These are phyloP conservation scores for Hylaeus anthracinus DNA, from an alignment of 1,140 invertebrate species.

Conservation along the genomic window DNA sequence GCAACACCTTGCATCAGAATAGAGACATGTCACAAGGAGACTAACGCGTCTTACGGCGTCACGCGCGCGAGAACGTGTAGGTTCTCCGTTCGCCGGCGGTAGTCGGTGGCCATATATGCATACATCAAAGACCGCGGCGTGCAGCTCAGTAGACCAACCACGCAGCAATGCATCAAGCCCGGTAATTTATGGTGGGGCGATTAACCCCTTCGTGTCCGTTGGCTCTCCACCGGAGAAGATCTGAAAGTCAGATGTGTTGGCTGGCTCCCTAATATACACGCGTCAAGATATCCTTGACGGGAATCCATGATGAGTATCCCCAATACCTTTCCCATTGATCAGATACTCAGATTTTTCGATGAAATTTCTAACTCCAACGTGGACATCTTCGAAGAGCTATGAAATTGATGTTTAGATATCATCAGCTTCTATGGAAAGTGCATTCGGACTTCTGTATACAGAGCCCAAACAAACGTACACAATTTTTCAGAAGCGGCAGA, in stretches of 20 bases:
- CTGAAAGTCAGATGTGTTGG: conserved; percentile 74
- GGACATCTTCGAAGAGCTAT: not conserved
- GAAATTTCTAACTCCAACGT: too few species aligned
- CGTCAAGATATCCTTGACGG: conserved; percentile 29
- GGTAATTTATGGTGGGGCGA: conserved; percentile 75
- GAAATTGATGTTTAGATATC: not conserved
- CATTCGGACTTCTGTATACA: too few species aligned
- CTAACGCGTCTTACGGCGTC: conserved; percentile 42
- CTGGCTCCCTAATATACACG: conserved; percentile 40
- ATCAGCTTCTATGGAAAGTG: too few species aligned
- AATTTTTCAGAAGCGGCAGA: not conserved
- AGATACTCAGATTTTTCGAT: too few species aligned
- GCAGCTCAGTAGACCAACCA: conserved; percentile 69
- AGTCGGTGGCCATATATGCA: conserved; percentile 40
- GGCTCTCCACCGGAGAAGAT: conserved; percentile 62
- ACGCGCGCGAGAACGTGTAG: conserved; percentile 38
- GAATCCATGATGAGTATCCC: conserved; percentile 1
- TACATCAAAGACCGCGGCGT: conserved; percentile 58
- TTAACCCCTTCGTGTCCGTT: conserved; percentile 67
- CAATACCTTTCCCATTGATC: not conserved
- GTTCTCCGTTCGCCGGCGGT: conserved; percentile 41
- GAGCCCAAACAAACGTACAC: not conserved
- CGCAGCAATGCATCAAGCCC: conserved; percentile 75
- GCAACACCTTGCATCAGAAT: conserved; percentile 24
- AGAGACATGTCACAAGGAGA: conserved; percentile 30